These are phyloP conservation scores for Sebastes diaconus DNA, from an alignment of 2,797 vertebrate species.

Conservation along the genomic window DNA sequence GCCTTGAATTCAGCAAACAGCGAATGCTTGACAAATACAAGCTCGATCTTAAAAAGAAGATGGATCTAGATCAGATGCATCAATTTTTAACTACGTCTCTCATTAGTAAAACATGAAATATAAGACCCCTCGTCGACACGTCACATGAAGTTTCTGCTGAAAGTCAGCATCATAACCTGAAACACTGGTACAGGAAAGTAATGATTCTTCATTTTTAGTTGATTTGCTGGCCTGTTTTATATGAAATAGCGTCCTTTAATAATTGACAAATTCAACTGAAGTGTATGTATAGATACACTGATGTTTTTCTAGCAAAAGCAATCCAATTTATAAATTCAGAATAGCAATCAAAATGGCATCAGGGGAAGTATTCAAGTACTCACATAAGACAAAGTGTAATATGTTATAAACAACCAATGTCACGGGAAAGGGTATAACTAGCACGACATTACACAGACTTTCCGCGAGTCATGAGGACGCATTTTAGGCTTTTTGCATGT, in stretches of 20 bases:
- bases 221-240: neutral
- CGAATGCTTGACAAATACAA: constrained; percentile 11
- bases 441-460: neutral
- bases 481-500: too few species aligned
- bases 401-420: neutral
- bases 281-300: neutral
- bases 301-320: neutral
- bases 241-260: neutral
- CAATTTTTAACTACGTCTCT: constrained; percentile 55
- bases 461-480: too few species aligned
- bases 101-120: constrained; percentile 64
- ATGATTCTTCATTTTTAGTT: neutral
- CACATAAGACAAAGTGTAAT: neutral
- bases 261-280: neutral
- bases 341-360: neutral
- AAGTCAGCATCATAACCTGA: neutral
- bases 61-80: constrained; percentile 53
- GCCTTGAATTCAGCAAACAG: constrained; percentile 36
- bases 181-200: neutral
- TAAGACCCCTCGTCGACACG: constrained; percentile 22
- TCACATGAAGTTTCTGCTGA: constrained; percentile 25
- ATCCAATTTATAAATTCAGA: neutral
- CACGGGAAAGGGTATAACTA: neutral
- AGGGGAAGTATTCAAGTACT: neutral
- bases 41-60: constrained; percentile 25